Percentiles rank a stretch among this genome's conserved stretches.
Conservation (phyloP, 2,888 invertebrate species). For the Troides aeacus region DNA sequence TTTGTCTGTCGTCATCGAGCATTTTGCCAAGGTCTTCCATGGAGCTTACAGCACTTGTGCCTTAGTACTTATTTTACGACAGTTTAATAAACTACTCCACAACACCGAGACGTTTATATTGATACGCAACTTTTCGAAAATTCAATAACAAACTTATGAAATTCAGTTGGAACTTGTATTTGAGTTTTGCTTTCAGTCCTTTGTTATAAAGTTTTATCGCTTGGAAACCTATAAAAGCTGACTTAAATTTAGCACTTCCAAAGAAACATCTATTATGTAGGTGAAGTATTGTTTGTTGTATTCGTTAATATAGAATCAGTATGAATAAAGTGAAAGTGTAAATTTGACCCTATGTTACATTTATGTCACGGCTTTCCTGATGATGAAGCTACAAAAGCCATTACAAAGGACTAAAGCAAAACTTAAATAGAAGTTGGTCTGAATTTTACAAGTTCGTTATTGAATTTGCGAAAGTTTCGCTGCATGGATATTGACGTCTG, state of each 20-base stretch:
- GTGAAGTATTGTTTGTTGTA: background rate
- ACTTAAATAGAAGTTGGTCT: slow-evolving; percentile 29
- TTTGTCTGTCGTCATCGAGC: too few relatives aligned
- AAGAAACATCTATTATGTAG: slow-evolving; percentile 5
- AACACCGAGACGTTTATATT: slow-evolving; percentile 1
- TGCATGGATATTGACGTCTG: slow-evolving; percentile 29
- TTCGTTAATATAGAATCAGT: too few relatives aligned
- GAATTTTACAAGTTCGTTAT: slow-evolving; percentile 30
- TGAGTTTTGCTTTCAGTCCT: slow-evolving; percentile 17
- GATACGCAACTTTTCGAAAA: slow-evolving; percentile 16
- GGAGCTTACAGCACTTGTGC: too few relatives aligned
- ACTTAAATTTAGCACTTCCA: slow-evolving; percentile 9
- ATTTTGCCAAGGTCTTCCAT: too few relatives aligned
- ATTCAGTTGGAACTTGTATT: slow-evolving; percentile 17
- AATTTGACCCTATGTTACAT: background rate
- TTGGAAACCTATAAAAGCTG: slow-evolving; percentile 20
- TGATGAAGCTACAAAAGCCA: slow-evolving; percentile 29
- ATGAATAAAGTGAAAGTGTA: too few relatives aligned
- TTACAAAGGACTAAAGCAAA: slow-evolving; percentile 29
- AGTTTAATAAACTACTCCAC: background rate
- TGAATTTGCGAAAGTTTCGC: slow-evolving; percentile 28
- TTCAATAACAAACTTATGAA: slow-evolving; percentile 24
- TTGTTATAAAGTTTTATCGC: slow-evolving; percentile 25
- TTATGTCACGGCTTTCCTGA: slow-evolving; percentile 9
- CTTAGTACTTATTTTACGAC: background rate